These are phyloP conservation scores for Trissolcus japonicus DNA, from an alignment of 2,888 invertebrate genomes.

Conservation along the genomic window DNA sequence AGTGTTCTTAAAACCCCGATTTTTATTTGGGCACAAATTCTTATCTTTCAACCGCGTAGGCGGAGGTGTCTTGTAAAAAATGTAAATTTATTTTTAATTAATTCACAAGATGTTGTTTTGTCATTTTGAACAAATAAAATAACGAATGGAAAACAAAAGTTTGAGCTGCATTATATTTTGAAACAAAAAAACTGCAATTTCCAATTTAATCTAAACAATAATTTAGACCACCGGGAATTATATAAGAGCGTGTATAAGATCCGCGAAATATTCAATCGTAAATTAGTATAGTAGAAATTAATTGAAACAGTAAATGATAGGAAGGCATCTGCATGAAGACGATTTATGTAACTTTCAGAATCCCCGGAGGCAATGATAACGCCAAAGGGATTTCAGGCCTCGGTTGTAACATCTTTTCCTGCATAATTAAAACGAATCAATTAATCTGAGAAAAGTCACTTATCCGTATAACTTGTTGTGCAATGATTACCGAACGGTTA, in stretches of 20 bases:
- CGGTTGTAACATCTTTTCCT: conserved; percentile 43
- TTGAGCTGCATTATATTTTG: neutral
- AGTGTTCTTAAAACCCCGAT: no score
- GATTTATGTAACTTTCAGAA: conserved; percentile 25
- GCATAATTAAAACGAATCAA: conserved; percentile 46
- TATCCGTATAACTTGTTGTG: conserved; percentile 21
- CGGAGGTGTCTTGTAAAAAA: no score
- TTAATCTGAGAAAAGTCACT: conserved; percentile 33
- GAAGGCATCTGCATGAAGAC: neutral
- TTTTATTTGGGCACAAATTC: no score
- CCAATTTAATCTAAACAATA: neutral
- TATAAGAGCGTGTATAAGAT: neutral
- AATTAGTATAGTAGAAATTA: conserved; percentile 12
- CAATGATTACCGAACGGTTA: conserved; percentile 29
- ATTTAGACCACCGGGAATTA: neutral
- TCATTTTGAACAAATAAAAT: no score
- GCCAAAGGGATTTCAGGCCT: conserved; percentile 17
- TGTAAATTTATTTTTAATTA: no score
- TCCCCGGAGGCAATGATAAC: conserved; percentile 19
- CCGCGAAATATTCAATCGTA: neutral
- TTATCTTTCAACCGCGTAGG: no score
- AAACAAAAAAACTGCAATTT: neutral
- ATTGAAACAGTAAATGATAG: conserved; percentile 15
- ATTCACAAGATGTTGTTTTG: no score
- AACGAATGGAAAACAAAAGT: neutral